A percentile compares a stretch with the other conserved stretches of the same genome.
These are phyloP conservation scores for Notothenia rossii DNA, from an alignment of 2,113 vertebrate species.

Conservation along the genomic window DNA sequence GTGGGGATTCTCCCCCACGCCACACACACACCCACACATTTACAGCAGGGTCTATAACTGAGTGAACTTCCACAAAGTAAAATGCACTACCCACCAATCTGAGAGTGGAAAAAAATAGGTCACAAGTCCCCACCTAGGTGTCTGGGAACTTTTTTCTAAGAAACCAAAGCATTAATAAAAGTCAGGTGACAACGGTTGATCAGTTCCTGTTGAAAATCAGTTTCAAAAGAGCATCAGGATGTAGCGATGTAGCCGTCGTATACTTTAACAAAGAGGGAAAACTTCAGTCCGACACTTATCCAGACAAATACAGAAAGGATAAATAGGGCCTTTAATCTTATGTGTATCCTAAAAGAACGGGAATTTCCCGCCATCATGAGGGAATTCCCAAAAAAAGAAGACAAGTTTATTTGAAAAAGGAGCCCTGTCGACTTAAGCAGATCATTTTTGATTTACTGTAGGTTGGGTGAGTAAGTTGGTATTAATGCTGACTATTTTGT, in stretches of 20 bases:
- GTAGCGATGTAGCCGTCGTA: conserved; percentile 28
- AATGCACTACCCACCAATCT: conserved; percentile 59
- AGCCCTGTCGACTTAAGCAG: conserved; percentile 43
- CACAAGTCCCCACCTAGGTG: conserved; percentile 71
- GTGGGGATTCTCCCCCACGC: conserved; percentile 73
- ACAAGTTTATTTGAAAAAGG: conserved; percentile 57
- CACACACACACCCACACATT: conserved; percentile 55
- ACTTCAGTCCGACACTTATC: conserved; percentile 55
- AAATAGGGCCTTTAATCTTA: conserved; percentile 79
- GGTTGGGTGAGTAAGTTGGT: conserved; percentile 20
- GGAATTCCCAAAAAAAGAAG: conserved; percentile 80
- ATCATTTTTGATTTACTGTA: conserved; percentile 49
- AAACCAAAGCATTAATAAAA: conserved; percentile 43
- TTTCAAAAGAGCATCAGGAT: conserved; percentile 56
- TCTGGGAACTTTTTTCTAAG: conserved; percentile 71
- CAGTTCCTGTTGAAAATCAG: conserved; percentile 63
- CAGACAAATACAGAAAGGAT: conserved; percentile 71
- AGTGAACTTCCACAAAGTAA: conserved; percentile 65
- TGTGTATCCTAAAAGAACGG: conserved; percentile 81
- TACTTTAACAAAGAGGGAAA: conserved; percentile 53
- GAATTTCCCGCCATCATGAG: conserved; percentile 81
- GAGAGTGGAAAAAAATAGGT: conserved; percentile 80
- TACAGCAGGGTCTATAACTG: conserved; percentile 60
- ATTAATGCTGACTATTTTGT: conserved; percentile 14
- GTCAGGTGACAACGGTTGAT: conserved; percentile 52